Evolutionary conservation across 2,888 invertebrate species (phyloP), one percentile per base, ranked within the genome.

Genomic region (Bugulina stolonifera): DNA sequence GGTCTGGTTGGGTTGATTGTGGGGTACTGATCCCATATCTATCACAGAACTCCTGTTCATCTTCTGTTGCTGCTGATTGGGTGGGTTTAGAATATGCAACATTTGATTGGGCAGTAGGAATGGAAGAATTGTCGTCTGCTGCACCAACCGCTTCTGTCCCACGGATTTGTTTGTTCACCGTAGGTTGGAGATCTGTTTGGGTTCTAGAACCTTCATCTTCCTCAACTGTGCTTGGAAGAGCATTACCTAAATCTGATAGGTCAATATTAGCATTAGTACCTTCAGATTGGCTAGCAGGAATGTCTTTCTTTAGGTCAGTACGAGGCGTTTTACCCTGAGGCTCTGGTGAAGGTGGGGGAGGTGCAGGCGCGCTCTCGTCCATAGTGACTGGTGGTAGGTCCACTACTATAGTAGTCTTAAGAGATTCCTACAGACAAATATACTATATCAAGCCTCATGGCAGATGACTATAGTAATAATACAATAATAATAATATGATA

Each of bases 281-380:
- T 14, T 32, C 64, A 29, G 64, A 64, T 64, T 64, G 64, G 64
- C 32, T 32, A 55, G 55, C 55, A 55, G 23, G n/a, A 55, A 23
- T 25, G 5, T 43, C 43, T 43, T 5, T 43, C 5, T n/a, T n/a
- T n/a, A n/a, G n/a, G n/a, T 5, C 18, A 43, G 43, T 18, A 5
- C 43, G 43, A 43, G 43, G 43, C 18, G 43, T 43, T 43, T 43
- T 43, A 18, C 43, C 43, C 18, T 43, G 43, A 29, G 64, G 64
- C n/a, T 64, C 64, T 32, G 64, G 64, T 2, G 64, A 64, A 32
- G 64, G 64, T 29, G 64, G 64, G 32, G 64, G 64, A 14, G 64
- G 64, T 27, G 64, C 64, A 32, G 64, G 64, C 5, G 64, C 25
- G 32, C 14, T 64, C 64, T 64, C 64, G 32, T 64, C 25, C 64